These are phyloP conservation scores for Babylonia areolata DNA, from an alignment of 1,140 invertebrate species.

Conservation along the genomic window DNA sequence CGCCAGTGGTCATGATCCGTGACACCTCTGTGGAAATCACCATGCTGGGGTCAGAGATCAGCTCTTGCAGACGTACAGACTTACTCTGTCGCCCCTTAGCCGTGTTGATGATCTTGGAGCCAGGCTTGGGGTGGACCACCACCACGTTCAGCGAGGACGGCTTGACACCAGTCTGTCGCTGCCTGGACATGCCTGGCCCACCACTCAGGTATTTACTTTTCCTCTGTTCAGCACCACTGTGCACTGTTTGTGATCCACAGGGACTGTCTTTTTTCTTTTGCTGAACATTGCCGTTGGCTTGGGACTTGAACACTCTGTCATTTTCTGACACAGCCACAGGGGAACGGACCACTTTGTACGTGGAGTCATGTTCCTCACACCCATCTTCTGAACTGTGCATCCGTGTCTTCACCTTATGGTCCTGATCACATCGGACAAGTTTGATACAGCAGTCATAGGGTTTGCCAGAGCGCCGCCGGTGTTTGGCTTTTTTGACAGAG, in stretches of 20 bases:
- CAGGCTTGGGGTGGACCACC: constrained; percentile 16
- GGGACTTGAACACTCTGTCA: background rate
- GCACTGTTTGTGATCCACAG: background rate
- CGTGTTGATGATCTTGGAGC: background rate
- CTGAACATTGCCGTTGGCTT: background rate
- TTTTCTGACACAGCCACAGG: background rate
- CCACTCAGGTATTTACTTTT: background rate
- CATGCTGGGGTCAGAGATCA: background rate
- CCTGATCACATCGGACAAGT: constrained; percentile 11
- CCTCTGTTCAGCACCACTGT: background rate
- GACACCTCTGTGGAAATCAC: background rate
- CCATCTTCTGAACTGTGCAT: background rate
- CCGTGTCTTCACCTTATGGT: background rate
- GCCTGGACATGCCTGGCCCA: background rate
- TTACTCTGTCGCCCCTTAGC: background rate
- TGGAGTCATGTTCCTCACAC: background rate
- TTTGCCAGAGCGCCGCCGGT: background rate
- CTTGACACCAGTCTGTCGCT: background rate
- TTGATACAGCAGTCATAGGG: background rate
- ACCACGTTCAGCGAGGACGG: background rate
- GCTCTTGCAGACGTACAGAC: background rate
- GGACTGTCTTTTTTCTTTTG: background rate
- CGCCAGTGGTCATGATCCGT: background rate
- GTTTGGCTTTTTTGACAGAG: background rate
- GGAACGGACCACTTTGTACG: background rate